phyloP scores from a whole-genome alignment of 1,140 invertebrate genomes.

The Cydia fagiglandana region DNA sequence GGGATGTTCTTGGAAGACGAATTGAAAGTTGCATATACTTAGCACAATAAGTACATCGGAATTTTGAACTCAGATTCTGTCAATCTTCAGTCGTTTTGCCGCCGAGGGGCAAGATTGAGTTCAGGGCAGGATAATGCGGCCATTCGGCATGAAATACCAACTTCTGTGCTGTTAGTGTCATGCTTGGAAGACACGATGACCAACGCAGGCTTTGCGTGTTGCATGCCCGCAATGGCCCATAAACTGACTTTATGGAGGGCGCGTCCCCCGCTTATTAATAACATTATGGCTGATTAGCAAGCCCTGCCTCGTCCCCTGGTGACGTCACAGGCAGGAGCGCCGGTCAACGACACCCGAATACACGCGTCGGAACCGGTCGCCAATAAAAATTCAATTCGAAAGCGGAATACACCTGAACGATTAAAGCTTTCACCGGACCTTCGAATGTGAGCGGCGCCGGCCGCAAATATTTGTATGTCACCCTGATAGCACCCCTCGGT shows the following conservation, averaged over 20 bases:
- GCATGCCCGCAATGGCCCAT: constrained; percentile 49
- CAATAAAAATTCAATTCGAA: constrained; percentile 73
- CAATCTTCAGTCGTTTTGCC: no score
- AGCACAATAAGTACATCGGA: no score
- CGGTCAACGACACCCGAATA: constrained; percentile 77
- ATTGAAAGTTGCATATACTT: no score
- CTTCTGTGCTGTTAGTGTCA: no score
- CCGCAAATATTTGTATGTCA: constrained; percentile 36
- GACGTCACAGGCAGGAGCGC: constrained; percentile 48
- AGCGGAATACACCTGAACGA: constrained; percentile 68
- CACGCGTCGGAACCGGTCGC: constrained; percentile 73
- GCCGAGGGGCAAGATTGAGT: no score
- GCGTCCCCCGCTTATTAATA: constrained; percentile 55
- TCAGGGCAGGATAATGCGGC: no score
- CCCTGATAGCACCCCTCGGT: neutral
- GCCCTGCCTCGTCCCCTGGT: constrained; percentile 49
- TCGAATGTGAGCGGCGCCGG: constrained; percentile 33
- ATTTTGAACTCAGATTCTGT: no score
- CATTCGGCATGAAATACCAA: no score
- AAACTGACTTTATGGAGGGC: constrained; percentile 53
- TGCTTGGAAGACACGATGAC: neutral
- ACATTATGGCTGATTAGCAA: constrained; percentile 55
- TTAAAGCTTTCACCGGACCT: constrained; percentile 60
- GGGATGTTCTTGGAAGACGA: no score
- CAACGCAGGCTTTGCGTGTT: neutral